Base-by-base conservation (phyloP, 2,888 invertebrate species). In the Lepidocyrtinus sp. region DNA sequence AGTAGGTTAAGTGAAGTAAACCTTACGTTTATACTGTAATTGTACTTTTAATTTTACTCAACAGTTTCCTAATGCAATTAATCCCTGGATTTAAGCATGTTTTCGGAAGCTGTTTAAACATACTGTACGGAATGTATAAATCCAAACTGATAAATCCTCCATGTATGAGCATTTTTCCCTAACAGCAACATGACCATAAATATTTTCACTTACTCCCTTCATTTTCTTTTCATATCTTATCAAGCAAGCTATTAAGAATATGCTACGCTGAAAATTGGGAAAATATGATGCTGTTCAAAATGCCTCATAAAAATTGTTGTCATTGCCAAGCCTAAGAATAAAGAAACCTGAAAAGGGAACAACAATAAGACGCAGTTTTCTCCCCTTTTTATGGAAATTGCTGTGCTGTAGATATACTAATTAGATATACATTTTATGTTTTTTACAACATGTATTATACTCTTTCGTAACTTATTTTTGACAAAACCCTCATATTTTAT, bases 191-290 rank as follows among this genome's bases (percentile, higher is more conserved):
- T n/a, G n/a, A n/a, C n/a, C n/a, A 50, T 64, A 19, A 64, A 74
- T 50, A 17, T 55, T 74, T 65, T 24, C 64, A 27, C 65, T 50
- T 65, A 22, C 19, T 25, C 36, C 72, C 12, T 36, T 36, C 5
- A 36, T 36, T 36, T 36, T 36, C 36, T 12, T 36, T 36, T 45
- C 65, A 27, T 74, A 74, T 74, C 74, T 74, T 74, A 74, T 74
- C 74, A 59, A 59, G 15, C 21, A 67, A 21, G 65, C 74, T 65
- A 74, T 74, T 74, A 74, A 74, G 36, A 36, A 36, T 55, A 15
- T 74, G 26, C 7, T 7, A 73, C 64, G 73, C n/a, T 45, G 65
- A 74, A 63, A 65, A 59, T 64, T 19, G 55, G 45, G 55, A 65
- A 65, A 74, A 74, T 65, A 74, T 73, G 22, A 73, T n/a, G 27